phyloP scores from a whole-genome alignment of 2,113 vertebrate species.

The Catagonus wagneri region DNA sequence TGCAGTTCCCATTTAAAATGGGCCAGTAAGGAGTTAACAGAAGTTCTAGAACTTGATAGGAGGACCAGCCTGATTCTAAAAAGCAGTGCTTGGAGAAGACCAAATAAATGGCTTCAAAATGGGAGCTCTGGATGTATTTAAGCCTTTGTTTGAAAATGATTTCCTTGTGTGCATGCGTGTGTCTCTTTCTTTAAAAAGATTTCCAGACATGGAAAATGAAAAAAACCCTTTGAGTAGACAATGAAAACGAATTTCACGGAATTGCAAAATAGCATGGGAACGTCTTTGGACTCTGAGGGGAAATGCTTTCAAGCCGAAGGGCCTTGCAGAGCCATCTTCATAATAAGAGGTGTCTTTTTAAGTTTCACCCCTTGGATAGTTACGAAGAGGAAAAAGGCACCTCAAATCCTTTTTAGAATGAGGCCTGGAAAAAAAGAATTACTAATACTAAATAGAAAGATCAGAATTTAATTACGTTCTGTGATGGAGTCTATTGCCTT shows the following conservation, averaged over 20 bases:
- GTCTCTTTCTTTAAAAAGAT: conserved; percentile 66
- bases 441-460: neutral
- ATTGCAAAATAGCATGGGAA: conserved; percentile 37
- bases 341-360: neutral
- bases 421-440: neutral
- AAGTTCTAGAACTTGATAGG: neutral
- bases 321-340: fast-evolving
- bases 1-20: fast-evolving
- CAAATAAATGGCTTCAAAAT: conserved; percentile 42
- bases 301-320: neutral
- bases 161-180: conserved; percentile 72
- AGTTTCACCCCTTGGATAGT: neutral
- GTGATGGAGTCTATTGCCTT: neutral
- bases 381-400: neutral
- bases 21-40: neutral
- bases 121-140: conserved; percentile 57
- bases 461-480: neutral
- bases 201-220: conserved; percentile 72
- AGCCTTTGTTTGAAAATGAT: conserved; percentile 69
- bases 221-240: conserved; percentile 45
- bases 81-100: neutral
- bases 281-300: neutral
- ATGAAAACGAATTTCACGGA: conserved; percentile 47
- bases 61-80: neutral
- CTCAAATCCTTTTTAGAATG: neutral